Evolutionary conservation across 2,797 vertebrate species (phyloP).

Genomic region (Macrochelys suwanniensis): DNA sequence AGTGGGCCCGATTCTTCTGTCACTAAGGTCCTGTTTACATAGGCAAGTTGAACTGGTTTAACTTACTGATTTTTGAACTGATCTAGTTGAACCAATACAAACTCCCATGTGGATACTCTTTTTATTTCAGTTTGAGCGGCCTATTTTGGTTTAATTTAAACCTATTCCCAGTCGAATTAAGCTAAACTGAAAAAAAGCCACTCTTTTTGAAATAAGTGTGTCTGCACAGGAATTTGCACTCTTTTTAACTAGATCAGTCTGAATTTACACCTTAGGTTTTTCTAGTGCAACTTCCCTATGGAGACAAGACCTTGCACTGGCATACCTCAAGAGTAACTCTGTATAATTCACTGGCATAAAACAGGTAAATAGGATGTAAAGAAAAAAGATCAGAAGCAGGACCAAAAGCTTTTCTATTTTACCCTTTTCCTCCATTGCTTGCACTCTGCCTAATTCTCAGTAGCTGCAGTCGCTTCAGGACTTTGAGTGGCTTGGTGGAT

Average conservation of each 20-base stretch:
- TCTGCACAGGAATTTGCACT: neutral
- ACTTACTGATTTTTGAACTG: neutral
- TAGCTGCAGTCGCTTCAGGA: neutral
- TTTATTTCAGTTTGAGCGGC: neutral
- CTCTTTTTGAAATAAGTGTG: neutral
- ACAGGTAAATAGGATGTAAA: neutral
- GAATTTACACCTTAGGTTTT: neutral
- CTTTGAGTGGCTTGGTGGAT: neutral
- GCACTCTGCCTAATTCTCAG: neutral
- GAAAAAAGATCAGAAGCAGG: neutral
- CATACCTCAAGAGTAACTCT: neutral
- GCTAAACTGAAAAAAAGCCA: neutral
- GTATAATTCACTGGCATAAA: neutral
- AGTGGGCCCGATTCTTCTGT: neutral
- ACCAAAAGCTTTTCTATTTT: neutral
- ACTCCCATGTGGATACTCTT: neutral
- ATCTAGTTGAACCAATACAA: neutral
- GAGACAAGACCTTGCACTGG: neutral
- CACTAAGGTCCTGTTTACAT: neutral
- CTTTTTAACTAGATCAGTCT: neutral
- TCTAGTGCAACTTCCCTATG: neutral
- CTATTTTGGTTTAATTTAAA: neutral
- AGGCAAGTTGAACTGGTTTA: neutral
- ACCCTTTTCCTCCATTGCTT: neutral
- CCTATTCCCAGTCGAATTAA: neutral